These are phyloP conservation scores for Whitmania pigra DNA, from an alignment of 1,140 invertebrate species.

Conservation along the genomic window DNA sequence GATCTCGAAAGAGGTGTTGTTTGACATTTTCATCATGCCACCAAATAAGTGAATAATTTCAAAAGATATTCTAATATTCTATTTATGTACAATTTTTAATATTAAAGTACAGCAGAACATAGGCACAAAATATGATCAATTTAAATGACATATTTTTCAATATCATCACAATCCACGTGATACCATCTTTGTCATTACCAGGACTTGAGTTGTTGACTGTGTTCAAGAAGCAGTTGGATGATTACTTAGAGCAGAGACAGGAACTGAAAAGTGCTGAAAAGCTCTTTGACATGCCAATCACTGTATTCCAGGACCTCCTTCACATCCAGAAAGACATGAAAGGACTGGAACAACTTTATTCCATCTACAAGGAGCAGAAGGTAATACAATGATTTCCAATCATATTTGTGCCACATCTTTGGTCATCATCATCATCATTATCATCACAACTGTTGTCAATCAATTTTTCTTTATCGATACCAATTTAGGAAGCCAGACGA, in stretches of 20 bases:
- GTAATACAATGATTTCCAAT: constrained; percentile 31
- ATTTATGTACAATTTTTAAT: too few species aligned
- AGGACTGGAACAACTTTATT: constrained; percentile 58
- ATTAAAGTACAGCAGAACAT: too few species aligned
- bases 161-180: too few species aligned
- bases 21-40: too few species aligned
- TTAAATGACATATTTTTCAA: too few species aligned
- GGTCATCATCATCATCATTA: too few species aligned
- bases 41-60: too few species aligned
- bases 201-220: constrained; percentile 46
- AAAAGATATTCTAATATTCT: too few species aligned
- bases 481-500: constrained; percentile 50
- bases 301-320: constrained; percentile 63
- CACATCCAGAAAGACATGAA: constrained; percentile 59
- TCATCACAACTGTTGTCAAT: too few species aligned
- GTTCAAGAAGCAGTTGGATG: constrained; percentile 54
- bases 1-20: constrained; percentile 60
- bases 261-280: constrained; percentile 65
- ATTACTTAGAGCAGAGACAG: constrained; percentile 54
- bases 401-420: background rate
- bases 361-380: constrained; percentile 65
- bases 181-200: constrained; percentile 7
- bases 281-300: constrained; percentile 67
- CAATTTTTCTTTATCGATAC: too few species aligned
- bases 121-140: too few species aligned